Base-by-base conservation (phyloP, 2,888 invertebrate species). In the Temnothorax unifasciatus region DNA sequence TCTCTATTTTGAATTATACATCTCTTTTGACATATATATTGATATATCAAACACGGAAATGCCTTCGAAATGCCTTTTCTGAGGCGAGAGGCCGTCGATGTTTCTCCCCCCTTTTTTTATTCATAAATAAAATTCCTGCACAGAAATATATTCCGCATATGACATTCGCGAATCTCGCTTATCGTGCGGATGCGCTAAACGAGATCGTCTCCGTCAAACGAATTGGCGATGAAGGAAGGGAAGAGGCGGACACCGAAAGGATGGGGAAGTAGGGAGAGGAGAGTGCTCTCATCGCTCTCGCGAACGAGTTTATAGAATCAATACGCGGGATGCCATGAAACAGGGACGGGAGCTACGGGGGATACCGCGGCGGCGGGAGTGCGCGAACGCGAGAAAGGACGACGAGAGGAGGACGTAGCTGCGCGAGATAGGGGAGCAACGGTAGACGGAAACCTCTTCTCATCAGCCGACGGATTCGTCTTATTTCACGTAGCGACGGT, bases 301-400 rank as follows among this genome's bases (percentile, higher is more conserved):
- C 79, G 79, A 79, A 86, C 82, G 87, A 86, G 81, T 87, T 87
- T 87, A 82, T 86, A 71, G 83, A 85, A 87, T 86, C 86, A 68
- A 87, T 86, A 84, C 83, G 83, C 79, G 54, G 52, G 63, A 69
- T 64, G 86, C 41, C 68, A 63, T 59, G 83, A 86, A 83, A 81
- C 75, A 69, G 83, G 44, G 73, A 74, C 29, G 34, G 29, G 47
- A 57, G 59, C 34, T 21, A 57, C 13, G 44, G 21, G 47, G 50
- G 25, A 66, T 63, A 41, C 38, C 25, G 61, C 38, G 41, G 41
- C 68, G 50, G 18, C 41, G 21, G 25, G 47, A 61, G 61, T 59
- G 47, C 61, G 82, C 73, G 63, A 47, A 71, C 54, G 57, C 79
- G 73, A 34, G 47, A 21, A 21, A 21, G 57, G 71, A 79, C 29